Evolutionary conservation across 2,113 vertebrate species (phyloP).

Genomic region (Vulpes vulpes): DNA sequence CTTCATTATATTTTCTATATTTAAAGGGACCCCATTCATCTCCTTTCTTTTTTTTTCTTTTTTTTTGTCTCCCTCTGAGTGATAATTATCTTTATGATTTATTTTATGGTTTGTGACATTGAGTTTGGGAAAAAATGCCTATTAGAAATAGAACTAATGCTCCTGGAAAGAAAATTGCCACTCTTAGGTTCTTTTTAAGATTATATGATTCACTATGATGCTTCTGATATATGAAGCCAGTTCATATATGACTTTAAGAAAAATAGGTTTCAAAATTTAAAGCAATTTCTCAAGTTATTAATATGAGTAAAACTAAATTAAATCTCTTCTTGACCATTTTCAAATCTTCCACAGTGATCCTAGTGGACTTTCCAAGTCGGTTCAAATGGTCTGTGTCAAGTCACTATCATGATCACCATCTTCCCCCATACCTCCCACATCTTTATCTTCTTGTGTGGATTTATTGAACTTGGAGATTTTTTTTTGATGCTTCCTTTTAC

Average conservation of each 20-base stretch:
- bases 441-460: background rate
- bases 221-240: background rate
- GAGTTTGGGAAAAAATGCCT: background rate
- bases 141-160: background rate
- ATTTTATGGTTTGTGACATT: background rate
- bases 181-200: background rate
- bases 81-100: background rate
- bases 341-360: background rate
- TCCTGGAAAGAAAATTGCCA: background rate
- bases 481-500: background rate
- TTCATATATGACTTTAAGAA: background rate
- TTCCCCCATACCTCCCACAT: too few species aligned
- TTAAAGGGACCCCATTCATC: background rate
- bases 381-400: background rate
- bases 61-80: background rate
- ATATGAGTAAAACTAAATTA: conserved; percentile 5
- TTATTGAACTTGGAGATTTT: background rate
- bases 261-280: background rate
- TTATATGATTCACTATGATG: background rate
- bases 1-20: background rate
- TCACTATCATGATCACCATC: background rate
- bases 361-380: background rate
- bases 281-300: background rate
- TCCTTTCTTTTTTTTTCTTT: background rate
- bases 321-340: background rate